A percentile compares a stretch with the other conserved stretches of the same genome.
Conservation (phyloP, 2,797 vertebrate species). For the Holocentrus rufus region DNA sequence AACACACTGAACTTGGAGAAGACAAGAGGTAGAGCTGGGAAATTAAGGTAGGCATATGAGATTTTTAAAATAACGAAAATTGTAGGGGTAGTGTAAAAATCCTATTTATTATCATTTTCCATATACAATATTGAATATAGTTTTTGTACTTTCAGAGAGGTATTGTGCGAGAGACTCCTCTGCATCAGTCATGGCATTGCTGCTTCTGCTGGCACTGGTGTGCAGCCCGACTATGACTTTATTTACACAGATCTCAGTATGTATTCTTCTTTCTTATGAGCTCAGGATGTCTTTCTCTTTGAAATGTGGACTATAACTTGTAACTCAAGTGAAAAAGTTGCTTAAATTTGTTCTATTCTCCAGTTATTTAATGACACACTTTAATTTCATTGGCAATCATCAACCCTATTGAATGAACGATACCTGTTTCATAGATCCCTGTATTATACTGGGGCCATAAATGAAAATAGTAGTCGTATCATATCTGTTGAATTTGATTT, state of each 20-base stretch:
- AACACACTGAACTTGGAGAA: slow-evolving; percentile 55
- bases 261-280: slow-evolving; percentile 51
- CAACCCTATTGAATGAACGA: not conserved
- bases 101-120: too few relatives aligned
- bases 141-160: slow-evolving; percentile 51
- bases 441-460: not conserved
- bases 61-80: not conserved
- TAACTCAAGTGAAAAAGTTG: too few relatives aligned
- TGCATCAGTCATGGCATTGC: slow-evolving; percentile 55
- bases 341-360: too few relatives aligned
- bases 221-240: slow-evolving; percentile 60
- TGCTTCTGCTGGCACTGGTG: slow-evolving; percentile 77
- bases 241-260: slow-evolving; percentile 74
- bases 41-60: slow-evolving; percentile 62
- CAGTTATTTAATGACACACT: too few relatives aligned
- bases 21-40: slow-evolving; percentile 21
- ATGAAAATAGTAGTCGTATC: not conserved
- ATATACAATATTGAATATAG: not conserved
- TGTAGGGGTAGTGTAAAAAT: too few relatives aligned
- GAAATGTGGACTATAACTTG: not conserved
- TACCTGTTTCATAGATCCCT: not conserved
- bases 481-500: not conserved
- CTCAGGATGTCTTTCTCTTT: slow-evolving; percentile 4
- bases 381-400: too few relatives aligned
- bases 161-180: not conserved